Conservation (phyloP, 2,797 vertebrate species). For the Pantherophis vulpinus region DNA sequence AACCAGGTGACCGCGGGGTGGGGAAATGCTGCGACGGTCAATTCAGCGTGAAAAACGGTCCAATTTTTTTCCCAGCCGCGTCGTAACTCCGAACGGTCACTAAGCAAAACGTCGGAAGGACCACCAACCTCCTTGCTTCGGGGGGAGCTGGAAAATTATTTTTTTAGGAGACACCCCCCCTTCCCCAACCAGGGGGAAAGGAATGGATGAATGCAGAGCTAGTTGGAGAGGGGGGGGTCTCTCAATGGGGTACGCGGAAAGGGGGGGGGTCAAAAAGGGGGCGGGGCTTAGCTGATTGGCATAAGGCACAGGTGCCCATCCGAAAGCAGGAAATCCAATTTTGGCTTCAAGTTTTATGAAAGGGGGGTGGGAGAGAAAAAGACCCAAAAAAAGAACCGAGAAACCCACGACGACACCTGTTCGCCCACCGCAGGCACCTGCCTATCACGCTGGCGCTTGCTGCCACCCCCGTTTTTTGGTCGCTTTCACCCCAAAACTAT, state of each 20-base stretch:
- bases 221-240: background rate
- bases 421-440: background rate
- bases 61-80: fast-evolving
- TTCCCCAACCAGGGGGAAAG: background rate
- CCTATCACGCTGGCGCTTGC: background rate
- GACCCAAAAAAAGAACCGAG: background rate
- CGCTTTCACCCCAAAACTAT: background rate
- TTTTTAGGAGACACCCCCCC: too few species aligned
- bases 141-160: background rate
- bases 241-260: too few species aligned
- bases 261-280: background rate
- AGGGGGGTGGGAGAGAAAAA: too few species aligned
- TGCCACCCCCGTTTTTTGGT: fast-evolving
- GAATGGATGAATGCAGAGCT: background rate
- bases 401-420: background rate
- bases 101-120: too few species aligned
- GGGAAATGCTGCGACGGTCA: too few species aligned
- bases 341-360: too few species aligned
- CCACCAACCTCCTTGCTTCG: too few species aligned
- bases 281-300: background rate
- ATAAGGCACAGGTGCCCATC: background rate
- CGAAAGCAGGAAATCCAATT: background rate
- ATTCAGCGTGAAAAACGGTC: too few species aligned
- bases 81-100: too few species aligned
- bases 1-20: too few species aligned